Evolutionary conservation across 2,797 vertebrate genomes (phyloP).

Genomic region (Crypturellus tataupa): DNA sequence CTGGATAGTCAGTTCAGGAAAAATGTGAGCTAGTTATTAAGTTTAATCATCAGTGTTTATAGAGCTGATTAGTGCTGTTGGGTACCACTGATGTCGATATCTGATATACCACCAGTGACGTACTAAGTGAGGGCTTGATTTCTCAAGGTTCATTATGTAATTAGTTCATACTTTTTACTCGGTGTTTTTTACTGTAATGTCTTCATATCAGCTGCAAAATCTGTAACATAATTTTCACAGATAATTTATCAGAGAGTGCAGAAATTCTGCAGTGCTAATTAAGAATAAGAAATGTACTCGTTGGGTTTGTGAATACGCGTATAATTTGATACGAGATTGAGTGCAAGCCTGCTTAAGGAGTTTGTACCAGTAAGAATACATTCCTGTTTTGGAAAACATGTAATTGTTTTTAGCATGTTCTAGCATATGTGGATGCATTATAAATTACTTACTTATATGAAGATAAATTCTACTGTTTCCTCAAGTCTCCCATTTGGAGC

Average conservation of each 20-base stretch:
- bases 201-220: conserved; percentile 51
- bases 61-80: conserved; percentile 28
- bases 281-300: conserved; percentile 19
- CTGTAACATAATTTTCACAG: conserved; percentile 50
- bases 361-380: not conserved
- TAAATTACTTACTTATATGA: not conserved
- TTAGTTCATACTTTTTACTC: conserved; percentile 32
- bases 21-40: conserved; percentile 61
- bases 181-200: conserved; percentile 45
- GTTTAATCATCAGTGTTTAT: conserved; percentile 55
- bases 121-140: conserved; percentile 45
- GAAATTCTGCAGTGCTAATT: conserved; percentile 28
- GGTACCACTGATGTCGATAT: conserved; percentile 3
- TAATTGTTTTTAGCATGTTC: not conserved
- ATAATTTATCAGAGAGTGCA: conserved; percentile 30
- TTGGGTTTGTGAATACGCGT: conserved; percentile 30
- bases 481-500: not conserved
- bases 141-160: conserved; percentile 60
- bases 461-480: not conserved
- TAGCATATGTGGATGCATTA: not conserved
- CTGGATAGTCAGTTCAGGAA: conserved; percentile 17
- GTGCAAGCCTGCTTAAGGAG: not conserved
- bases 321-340: not conserved
- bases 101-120: conserved; percentile 20
- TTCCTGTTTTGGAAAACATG: not conserved